Conservation (phyloP, 2,888 invertebrate species). For the Eristalinus aeneus region DNA sequence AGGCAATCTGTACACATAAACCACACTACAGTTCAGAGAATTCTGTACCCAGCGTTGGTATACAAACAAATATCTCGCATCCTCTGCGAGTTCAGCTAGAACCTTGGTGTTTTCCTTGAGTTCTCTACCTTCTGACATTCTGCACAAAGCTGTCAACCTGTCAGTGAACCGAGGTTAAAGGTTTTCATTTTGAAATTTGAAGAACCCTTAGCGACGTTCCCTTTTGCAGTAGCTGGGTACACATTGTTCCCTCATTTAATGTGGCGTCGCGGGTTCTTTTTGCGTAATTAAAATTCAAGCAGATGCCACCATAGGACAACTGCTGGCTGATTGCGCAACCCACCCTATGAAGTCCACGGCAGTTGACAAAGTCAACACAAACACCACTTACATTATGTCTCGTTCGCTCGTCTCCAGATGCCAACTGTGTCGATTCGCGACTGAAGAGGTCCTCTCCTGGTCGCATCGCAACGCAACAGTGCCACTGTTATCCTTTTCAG, state of each 20-base stretch:
- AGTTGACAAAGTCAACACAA: conserved; percentile 22
- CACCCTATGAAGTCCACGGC: background rate
- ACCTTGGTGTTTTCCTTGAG: background rate
- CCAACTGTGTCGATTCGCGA: conserved; percentile 70
- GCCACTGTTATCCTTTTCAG: conserved; percentile 41
- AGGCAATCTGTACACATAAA: no score
- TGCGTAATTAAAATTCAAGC: conserved; percentile 39
- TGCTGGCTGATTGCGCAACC: conserved; percentile 28
- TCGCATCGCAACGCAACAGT: conserved; percentile 36
- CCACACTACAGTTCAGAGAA: background rate
- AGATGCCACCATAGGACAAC: conserved; percentile 33
- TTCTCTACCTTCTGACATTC: background rate
- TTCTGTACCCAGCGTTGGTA: background rate
- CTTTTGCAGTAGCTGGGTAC: background rate
- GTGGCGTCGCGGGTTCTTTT: background rate
- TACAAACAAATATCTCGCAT: background rate
- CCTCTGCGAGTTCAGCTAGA: no score
- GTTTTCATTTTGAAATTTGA: background rate
- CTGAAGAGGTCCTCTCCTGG: background rate
- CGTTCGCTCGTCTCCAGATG: conserved; percentile 64
- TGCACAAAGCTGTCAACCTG: background rate
- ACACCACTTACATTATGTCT: conserved; percentile 64
- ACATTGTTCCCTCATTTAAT: background rate
- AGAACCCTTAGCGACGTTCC: background rate
- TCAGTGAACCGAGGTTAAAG: background rate